A percentile compares a stretch with the other conserved stretches of the same genome.
These are phyloP conservation scores for Psittacula cyanocephala DNA, from an alignment of 2,113 vertebrate species.

Conservation along the genomic window DNA sequence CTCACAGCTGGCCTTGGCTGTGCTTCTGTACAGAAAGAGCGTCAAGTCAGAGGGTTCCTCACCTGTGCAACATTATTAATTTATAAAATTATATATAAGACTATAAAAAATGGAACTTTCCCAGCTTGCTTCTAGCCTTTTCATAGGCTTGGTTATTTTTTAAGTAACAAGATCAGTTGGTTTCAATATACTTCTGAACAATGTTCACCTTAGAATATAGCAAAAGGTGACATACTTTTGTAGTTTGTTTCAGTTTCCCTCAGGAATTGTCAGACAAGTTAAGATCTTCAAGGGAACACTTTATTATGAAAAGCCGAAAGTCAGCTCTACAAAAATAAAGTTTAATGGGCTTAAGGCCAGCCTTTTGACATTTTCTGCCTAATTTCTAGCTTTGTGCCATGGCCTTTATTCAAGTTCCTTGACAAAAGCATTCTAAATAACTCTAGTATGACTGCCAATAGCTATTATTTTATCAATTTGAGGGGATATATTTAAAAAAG, in stretches of 20 bases:
- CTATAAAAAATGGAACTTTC: neutral
- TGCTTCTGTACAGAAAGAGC: rapidly evolving
- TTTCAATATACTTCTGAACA: neutral
- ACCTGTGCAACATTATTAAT: neutral
- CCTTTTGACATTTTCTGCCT: slow-evolving; percentile 7
- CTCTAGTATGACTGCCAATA: neutral
- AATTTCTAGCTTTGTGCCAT: neutral
- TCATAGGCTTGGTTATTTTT: neutral
- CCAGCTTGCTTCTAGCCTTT: neutral
- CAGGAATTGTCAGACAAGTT: neutral
- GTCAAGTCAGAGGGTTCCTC: neutral
- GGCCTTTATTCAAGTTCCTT: neutral
- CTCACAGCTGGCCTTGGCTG: rapidly evolving
- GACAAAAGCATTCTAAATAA: neutral
- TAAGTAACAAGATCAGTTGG: too few species aligned
- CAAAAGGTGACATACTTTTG: neutral
- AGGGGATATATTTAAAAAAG: neutral
- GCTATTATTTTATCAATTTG: neutral
- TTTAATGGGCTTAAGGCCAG: neutral
- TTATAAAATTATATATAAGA: neutral
- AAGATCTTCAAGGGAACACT: neutral
- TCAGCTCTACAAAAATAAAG: neutral
- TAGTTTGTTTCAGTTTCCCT: neutral
- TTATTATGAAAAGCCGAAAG: neutral
- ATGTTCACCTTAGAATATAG: neutral